Evolutionary conservation across 64 coral and sea anemone species (phyloP), one percentile per base, ranked within the genome.

Genomic region (Montipora cactus): DNA sequence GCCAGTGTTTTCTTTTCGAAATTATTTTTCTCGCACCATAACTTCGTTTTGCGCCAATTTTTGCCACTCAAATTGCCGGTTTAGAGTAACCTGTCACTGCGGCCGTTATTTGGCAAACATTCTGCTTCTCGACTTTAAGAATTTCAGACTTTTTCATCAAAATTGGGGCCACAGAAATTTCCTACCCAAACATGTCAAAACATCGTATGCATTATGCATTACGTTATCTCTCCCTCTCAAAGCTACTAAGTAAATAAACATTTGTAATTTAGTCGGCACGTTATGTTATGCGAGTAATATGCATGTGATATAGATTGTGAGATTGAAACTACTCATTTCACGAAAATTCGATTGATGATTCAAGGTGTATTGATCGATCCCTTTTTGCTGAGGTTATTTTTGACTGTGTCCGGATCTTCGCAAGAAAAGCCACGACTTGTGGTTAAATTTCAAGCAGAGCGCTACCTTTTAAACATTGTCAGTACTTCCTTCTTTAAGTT

Each of bases 181-280:
- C 45, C 6, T 8, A 71, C 64, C 45, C 66, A 86, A 86, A 72
- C 47, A 86, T 86, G 37, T 37, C 37, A 37, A 37, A 37, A 37
- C 37, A 37, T 66, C 82, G 50, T 72, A 71, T 14, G 61, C 61
- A 86, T 86, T 49, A 84, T 84, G 44, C 81, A 86, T 86, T 49
- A 86, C 15, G 64, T 86, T 86, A 86, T 86, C 82, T 86, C 47
- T 86, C 18, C 1, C 28, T 86, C 19, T 13, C 12, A 80, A 84
- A 82, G 80, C 80, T 44, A 0, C 80, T 47, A 68, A 71, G 82
- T 86, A 86, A 86, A 86, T 72, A 86, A 86, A 86, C 82, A 86
- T 73, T 86, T 49, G 44, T 19, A 49, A 48, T 9, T 82, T 14
- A 37, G 66, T 86, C 82, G 82, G 82, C 45, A 50, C 70, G 10